Evolutionary conservation across 2,797 vertebrate species (phyloP).

Genomic region (Liasis olivaceus): DNA sequence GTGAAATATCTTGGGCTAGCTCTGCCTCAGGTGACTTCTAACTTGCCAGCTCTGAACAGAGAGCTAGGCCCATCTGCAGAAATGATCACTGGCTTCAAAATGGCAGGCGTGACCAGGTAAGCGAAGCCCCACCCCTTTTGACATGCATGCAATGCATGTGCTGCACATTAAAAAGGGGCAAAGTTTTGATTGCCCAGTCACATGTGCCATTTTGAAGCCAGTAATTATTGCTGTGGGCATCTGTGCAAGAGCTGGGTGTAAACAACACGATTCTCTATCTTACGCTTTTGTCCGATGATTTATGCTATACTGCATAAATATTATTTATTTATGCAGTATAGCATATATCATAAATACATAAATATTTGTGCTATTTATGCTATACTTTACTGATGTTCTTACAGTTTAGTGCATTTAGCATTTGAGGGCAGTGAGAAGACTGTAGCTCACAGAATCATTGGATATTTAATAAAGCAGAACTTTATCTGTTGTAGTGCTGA

Average conservation of each 20-base stretch:
- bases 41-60: not conserved
- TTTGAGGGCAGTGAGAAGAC: not conserved
- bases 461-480: not conserved
- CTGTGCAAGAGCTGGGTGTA: not conserved
- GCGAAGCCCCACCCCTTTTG: not conserved
- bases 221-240: not conserved
- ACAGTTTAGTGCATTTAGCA: not conserved
- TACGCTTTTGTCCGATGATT: not conserved
- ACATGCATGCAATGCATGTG: not conserved
- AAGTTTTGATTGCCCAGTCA: not conserved
- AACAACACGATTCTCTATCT: not conserved
- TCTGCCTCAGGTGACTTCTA: not conserved
- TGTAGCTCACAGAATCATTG: not conserved
- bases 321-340: too few species aligned
- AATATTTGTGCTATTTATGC: too few species aligned
- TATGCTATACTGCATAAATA: not conserved
- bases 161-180: not conserved
- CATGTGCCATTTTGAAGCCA: not conserved
- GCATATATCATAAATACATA: too few species aligned
- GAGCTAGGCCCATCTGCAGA: not conserved
- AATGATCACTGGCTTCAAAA: not conserved
- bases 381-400: not conserved
- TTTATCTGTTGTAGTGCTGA: not conserved
- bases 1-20: not conserved
- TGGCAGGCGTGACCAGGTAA: not conserved